Evolutionary conservation across 2,888 invertebrate genomes (phyloP), one percentile per base, ranked within the genome.

Genomic region (Pegoplata infirma): DNA sequence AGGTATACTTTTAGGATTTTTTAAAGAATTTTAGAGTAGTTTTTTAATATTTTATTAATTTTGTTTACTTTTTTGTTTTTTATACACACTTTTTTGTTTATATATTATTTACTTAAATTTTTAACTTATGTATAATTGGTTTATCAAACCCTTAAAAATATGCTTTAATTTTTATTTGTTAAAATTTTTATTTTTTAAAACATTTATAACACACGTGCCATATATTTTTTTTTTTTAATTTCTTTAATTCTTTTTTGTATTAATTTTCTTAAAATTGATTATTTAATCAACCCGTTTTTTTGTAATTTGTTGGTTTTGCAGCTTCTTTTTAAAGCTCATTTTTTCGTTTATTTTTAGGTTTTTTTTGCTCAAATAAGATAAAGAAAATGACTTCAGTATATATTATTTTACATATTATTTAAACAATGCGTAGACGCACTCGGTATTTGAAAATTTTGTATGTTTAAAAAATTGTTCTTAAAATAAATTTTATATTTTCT

Each of bases 261-360:
- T 56, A 5, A 14, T n/a, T 21, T 7, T 19, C 10, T n/a, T n/a
- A 21, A 21, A 56, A 49, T 63, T 75, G 61, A 76, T 69, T 76
- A 76, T 76, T 76, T 69, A 68, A 69, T 69, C 63, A 76, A 55
- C 25, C 55, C 66, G 59, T 46, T 66, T 59, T 58, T 66, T 32
- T 17, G 16, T n/a, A 32, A 10, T 40, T 4, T n/a, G n/a, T n/a
- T 1, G 12, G 7, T 2, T 36, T 36, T 12, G 10, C 36, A 36
- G 12, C 36, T 40, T 40, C n/a, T n/a, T n/a, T n/a, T n/a, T n/a
- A 2, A 40, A 25, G 16, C 12, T 17, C 23, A 6, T 32, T 55
- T 55, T 7, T 53, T 53, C 14, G 12, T 56, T 47, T 25, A n/a
- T 51, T 40, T 46, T 21, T 40, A 32, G 14, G 5, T 19, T 23